phyloP scores from a whole-genome alignment of 2,888 invertebrate species.

The Oligia latruncula region DNA sequence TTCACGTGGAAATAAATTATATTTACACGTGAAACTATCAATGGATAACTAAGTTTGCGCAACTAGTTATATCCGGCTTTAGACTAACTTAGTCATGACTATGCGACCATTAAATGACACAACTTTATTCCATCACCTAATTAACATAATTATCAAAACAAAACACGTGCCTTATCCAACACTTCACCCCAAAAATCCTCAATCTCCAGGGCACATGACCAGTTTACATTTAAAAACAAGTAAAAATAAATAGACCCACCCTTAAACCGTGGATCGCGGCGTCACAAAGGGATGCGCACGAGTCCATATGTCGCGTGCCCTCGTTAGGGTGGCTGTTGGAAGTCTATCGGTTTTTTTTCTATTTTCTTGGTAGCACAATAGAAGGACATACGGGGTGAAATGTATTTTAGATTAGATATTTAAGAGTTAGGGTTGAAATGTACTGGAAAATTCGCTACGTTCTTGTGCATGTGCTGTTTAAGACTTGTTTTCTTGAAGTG shows the following conservation, averaged over 20 bases:
- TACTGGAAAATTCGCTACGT: background rate
- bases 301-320: conserved; percentile 81
- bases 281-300: conserved; percentile 81
- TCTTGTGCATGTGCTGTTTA: background rate
- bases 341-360: conserved; percentile 36
- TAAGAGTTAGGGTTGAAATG: background rate
- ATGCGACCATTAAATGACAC: background rate
- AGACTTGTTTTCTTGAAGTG: background rate
- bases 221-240: conserved; percentile 49
- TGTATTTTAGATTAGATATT: conserved; percentile 19
- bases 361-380: conserved; percentile 44
- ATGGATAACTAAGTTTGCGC: too few species aligned
- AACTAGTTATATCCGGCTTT: too few species aligned
- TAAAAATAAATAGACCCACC: conserved; percentile 66
- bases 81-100: too few species aligned
- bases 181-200: background rate
- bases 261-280: conserved; percentile 60
- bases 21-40: too few species aligned
- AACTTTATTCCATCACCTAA: background rate
- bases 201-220: background rate
- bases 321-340: conserved; percentile 60
- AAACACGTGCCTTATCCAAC: background rate
- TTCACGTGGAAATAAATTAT: too few species aligned
- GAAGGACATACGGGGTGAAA: conserved; percentile 19
- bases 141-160: background rate